Evolutionary conservation across 2,113 vertebrate species (phyloP), one percentile per base, ranked within the genome.

Genomic region (Oryzias curvinotus): DNA sequence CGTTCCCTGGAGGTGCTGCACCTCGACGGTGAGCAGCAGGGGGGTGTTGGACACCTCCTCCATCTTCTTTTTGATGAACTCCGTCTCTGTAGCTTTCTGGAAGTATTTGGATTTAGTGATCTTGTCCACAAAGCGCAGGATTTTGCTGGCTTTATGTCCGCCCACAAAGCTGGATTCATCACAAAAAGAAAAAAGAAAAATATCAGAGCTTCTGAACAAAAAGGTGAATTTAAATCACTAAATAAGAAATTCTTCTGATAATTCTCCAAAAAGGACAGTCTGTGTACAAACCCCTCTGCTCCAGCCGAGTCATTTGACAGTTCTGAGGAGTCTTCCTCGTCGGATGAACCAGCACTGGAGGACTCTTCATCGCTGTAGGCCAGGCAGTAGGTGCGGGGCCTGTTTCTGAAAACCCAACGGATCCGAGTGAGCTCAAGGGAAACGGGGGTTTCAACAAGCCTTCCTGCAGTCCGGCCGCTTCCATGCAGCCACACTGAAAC

Each of bases 31-130:
- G 57, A 98, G 94, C 84, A 98, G 91, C 23, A 98, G 89, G 0
- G 95, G 97, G 0, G 97, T 98, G 82, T 98, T 98, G 5, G 97
- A 98, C 64, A 98, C 96, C 75, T 98, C 97, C 78, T 97, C 97
- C 28, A 98, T 96, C 82, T 98, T 98, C 91, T 98, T 98, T 76
- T 96, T 98, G 81, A 98, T 98, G 78, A 98, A 98, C 75, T 98
- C 96, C 0, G 95, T 98, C 87, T 98, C 97, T 7, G 97, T 95
- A 67, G 97, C 96, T 88, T 96, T 98, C 87, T 97, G 96, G 77
- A 98, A 98, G 85, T 98, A 98, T 77, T 98, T 98, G 74, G 95
- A 98, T 80, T 98, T 98, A 0, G 97, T 92, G 57, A 98, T 96
- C 92, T 98, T 98, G 90, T 98, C 95, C 73, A 98, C 96, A 60